A percentile compares a stretch with the other conserved stretches of the same genome.
These are phyloP conservation scores for Eupithecia pulchellata DNA, from an alignment of 2,888 invertebrate genomes.

Conservation along the genomic window DNA sequence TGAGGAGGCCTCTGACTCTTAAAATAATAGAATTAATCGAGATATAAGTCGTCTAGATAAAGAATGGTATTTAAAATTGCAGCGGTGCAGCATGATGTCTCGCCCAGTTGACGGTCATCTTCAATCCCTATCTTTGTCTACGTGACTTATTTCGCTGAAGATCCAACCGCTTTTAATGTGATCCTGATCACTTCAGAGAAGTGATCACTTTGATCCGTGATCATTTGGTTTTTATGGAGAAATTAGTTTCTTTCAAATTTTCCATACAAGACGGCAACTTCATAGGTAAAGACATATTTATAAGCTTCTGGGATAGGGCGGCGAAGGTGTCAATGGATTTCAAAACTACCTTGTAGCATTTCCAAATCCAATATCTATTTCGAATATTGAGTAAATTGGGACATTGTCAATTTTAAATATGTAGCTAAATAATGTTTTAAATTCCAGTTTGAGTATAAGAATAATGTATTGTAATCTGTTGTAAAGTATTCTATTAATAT, in stretches of 20 bases:
- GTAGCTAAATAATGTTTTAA: constrained; percentile 73
- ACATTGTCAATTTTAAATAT: constrained; percentile 82
- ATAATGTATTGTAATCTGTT: constrained; percentile 75
- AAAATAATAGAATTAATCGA: background rate
- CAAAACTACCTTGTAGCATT: constrained; percentile 20
- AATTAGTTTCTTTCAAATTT: too few relatives aligned
- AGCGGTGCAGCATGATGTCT: background rate
- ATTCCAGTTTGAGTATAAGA: constrained; percentile 73
- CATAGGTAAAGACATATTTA: too few relatives aligned
- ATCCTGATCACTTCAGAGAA: too few relatives aligned
- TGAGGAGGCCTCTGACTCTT: too few relatives aligned
- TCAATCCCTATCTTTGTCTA: background rate
- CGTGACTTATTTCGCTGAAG: background rate
- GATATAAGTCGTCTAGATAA: background rate
- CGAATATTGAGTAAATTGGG: constrained; percentile 43
- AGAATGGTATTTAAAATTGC: background rate
- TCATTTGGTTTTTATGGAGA: too few relatives aligned
- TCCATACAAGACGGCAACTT: too few relatives aligned
- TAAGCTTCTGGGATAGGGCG: background rate
- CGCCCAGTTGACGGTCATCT: background rate
- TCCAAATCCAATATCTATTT: constrained; percentile 21
- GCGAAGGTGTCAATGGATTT: constrained; percentile 8
- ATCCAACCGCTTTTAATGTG: too few relatives aligned
- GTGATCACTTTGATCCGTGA: too few relatives aligned
- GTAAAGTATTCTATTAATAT: constrained; percentile 81